These are phyloP conservation scores for Podarcis raffonei DNA, from an alignment of 2,113 vertebrate genomes.

Conservation along the genomic window DNA sequence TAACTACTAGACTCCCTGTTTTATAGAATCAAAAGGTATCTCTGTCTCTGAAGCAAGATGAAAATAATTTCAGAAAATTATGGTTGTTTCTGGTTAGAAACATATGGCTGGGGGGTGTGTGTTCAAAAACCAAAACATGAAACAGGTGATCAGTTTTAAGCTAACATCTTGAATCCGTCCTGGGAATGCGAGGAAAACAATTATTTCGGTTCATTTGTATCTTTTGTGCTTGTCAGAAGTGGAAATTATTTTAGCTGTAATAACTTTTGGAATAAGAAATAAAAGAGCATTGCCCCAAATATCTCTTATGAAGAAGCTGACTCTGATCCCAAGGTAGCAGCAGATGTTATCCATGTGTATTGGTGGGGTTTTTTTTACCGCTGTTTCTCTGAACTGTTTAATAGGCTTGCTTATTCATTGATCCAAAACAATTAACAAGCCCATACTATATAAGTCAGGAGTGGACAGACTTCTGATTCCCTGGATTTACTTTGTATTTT, in stretches of 20 bases:
- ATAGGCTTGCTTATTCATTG: too few species aligned
- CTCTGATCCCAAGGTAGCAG: accelerated
- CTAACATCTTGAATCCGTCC: neutral
- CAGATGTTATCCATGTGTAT: accelerated
- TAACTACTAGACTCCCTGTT: neutral
- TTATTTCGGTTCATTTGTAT: accelerated
- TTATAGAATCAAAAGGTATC: neutral
- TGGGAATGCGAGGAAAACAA: neutral
- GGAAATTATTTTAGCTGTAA: neutral
- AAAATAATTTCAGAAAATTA: neutral
- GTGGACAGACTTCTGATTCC: too few species aligned
- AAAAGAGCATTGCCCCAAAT: neutral
- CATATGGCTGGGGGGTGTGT: neutral
- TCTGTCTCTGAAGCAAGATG: neutral
- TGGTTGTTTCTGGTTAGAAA: neutral
- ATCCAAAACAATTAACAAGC: neutral
- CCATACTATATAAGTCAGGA: too few species aligned
- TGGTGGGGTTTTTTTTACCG: accelerated
- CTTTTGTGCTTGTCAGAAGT: neutral
- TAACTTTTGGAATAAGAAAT: neutral
- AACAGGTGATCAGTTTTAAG: conserved; percentile 11
- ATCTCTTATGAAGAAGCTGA: neutral
- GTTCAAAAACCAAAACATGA: neutral
- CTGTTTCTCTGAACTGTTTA: neutral
- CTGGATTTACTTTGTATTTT: too few species aligned